These are phyloP conservation scores for Vulpes vulpes DNA, from an alignment of 2,113 vertebrate species.

Conservation along the genomic window DNA sequence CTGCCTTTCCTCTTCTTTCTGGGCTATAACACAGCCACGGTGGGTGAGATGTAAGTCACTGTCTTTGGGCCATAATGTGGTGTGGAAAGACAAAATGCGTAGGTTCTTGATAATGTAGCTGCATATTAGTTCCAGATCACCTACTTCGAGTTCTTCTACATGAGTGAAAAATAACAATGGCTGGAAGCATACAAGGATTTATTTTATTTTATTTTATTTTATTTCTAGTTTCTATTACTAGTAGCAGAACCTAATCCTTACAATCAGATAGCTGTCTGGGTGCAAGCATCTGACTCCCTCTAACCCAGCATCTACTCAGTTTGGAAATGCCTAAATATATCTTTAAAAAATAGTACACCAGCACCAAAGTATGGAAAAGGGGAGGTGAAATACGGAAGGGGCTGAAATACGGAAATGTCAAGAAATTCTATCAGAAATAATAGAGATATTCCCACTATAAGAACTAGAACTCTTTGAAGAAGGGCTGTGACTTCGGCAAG, in stretches of 20 bases:
- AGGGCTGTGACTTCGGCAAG: neutral
- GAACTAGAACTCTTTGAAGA: slow-evolving; percentile 20
- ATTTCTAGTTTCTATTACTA: slow-evolving; percentile 33
- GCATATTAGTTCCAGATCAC: neutral
- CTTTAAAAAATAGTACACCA: neutral
- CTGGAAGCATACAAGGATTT: neutral
- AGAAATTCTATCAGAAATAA: neutral
- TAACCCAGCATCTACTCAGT: neutral
- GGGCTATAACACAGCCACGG: neutral
- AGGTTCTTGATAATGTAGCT: neutral
- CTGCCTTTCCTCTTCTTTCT: slow-evolving; percentile 1
- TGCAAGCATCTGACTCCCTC: neutral
- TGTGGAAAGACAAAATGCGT: neutral
- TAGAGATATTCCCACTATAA: neutral
- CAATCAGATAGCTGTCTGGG: neutral
- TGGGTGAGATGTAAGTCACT: neutral
- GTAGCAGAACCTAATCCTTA: neutral
- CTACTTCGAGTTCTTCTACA: slow-evolving; percentile 15
- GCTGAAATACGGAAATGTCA: neutral
- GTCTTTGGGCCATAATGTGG: neutral
- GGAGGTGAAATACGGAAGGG: neutral
- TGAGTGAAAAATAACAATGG: slow-evolving; percentile 16
- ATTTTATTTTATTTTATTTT: neutral
- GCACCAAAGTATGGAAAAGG: neutral
- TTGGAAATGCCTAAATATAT: neutral